These are phyloP conservation scores for Trissoscelio sp. DNA, from an alignment of 2,888 invertebrate species.

Conservation along the genomic window DNA sequence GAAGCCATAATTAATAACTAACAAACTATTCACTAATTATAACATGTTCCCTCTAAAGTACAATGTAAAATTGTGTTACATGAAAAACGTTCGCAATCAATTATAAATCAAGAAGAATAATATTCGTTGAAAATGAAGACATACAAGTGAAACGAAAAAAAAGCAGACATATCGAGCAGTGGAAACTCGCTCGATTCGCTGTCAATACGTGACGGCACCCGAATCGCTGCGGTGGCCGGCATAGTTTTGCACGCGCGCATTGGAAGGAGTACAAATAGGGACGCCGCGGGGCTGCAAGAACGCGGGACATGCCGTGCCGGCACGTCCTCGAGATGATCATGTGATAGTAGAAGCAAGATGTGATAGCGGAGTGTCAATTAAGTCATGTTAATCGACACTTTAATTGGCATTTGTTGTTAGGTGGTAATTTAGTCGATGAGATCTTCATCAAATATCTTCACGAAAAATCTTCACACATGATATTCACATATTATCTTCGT, in stretches of 20 bases:
- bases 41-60: too few species aligned
- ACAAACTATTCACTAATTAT: too few species aligned
- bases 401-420: conserved; percentile 22
- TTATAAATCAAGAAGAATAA: too few species aligned
- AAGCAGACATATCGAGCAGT: conserved; percentile 36
- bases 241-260: conserved; percentile 50
- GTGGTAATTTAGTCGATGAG: too few species aligned
- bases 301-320: conserved; percentile 13
- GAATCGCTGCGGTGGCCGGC: conserved; percentile 71
- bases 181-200: conserved; percentile 76
- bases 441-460: too few species aligned
- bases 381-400: conserved; percentile 17
- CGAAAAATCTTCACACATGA: too few species aligned
- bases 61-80: too few species aligned
- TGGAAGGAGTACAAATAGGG: conserved; percentile 43
- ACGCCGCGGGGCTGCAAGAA: conserved; percentile 29
- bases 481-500: too few species aligned
- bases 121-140: conserved; percentile 20
- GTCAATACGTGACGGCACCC: conserved; percentile 78
- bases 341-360: too few species aligned
- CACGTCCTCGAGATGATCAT: too few species aligned
- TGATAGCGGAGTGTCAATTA: conserved; percentile 37
- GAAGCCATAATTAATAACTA: neutral
- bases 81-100: too few species aligned
- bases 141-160: conserved; percentile 14